Conservation (phyloP, 2,113 vertebrate species). For the Nycticebus coucang region DNA sequence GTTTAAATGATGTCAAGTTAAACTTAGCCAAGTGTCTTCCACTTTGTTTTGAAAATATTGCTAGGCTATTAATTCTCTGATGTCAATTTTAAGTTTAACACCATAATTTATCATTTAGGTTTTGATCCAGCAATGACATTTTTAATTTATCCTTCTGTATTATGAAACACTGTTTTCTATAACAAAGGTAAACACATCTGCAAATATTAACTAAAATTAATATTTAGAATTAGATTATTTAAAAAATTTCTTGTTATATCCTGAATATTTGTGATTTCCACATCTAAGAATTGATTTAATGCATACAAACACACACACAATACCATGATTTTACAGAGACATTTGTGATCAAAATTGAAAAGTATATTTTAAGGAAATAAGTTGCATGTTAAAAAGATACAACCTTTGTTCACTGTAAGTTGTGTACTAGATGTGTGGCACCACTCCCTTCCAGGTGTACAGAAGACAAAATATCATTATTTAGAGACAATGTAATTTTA, state of each 20-base stretch:
- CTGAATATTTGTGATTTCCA: background rate
- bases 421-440: background rate
- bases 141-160: background rate
- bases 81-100: background rate
- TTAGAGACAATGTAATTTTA: background rate
- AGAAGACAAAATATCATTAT: conserved; percentile 9
- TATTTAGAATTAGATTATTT: background rate
- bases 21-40: background rate
- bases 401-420: background rate
- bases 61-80: background rate
- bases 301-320: background rate
- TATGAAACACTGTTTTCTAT: background rate
- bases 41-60: background rate
- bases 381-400: background rate
- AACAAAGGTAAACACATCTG: background rate
- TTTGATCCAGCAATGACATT: background rate
- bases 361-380: background rate
- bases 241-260: background rate
- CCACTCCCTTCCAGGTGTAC: background rate
- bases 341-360: background rate
- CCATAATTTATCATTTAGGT: background rate
- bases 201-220: background rate
- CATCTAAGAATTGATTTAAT: background rate
- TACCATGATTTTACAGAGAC: background rate
- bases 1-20: background rate